Percentiles rank a stretch among this genome's conserved stretches.
These are phyloP conservation scores for Brachionus sp. DNA, from an alignment of 1,140 invertebrate genomes.

Conservation along the genomic window DNA sequence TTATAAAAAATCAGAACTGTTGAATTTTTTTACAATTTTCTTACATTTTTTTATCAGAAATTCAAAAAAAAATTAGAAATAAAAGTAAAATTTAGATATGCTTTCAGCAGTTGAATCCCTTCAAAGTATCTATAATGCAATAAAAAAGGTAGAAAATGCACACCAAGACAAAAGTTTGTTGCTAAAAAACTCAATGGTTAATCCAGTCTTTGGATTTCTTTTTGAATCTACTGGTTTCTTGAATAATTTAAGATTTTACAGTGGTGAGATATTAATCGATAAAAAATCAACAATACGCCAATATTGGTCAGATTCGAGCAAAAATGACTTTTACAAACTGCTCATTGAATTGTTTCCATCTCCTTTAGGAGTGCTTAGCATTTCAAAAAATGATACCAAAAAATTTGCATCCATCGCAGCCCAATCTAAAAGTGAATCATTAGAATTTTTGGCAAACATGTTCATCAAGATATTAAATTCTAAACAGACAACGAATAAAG, in stretches of 20 bases:
- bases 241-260: constrained; percentile 30
- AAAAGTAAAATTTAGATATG: too few relatives aligned
- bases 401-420: not conserved
- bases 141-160: not conserved
- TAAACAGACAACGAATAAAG: not conserved
- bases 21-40: too few relatives aligned
- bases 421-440: not conserved
- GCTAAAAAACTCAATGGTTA: constrained; percentile 20
- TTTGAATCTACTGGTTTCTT: constrained; percentile 39
- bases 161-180: not conserved
- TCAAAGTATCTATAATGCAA: not conserved
- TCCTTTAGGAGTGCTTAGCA: not conserved
- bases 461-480: not conserved
- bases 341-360: constrained; percentile 34
- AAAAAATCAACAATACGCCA: not conserved
- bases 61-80: too few relatives aligned
- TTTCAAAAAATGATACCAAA: not conserved
- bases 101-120: not conserved
- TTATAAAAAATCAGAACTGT: too few relatives aligned
- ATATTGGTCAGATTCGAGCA: constrained; percentile 22
- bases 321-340: not conserved
- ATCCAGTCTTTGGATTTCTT: constrained; percentile 39
- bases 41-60: too few relatives aligned
- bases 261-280: not conserved
- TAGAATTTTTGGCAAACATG: not conserved